Conservation (phyloP, 2,888 invertebrate genomes). For the Exocentrus adspersus region DNA sequence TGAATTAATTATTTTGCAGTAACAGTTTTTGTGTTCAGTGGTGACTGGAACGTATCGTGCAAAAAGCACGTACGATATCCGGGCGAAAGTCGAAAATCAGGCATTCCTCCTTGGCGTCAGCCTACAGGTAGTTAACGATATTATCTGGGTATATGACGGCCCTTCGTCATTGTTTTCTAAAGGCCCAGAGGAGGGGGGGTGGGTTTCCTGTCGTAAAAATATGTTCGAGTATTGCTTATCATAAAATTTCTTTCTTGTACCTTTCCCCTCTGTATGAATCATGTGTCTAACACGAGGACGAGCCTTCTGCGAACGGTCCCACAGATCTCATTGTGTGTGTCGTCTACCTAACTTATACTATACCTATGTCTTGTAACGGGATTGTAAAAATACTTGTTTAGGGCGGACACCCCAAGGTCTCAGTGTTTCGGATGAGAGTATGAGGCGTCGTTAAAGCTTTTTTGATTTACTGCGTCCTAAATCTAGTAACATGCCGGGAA, state of each 20-base stretch:
- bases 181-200: constrained; percentile 31
- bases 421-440: no score
- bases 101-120: constrained; percentile 36
- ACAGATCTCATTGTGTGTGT: not conserved
- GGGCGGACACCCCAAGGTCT: not conserved
- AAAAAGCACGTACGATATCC: not conserved
- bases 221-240: constrained; percentile 36
- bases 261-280: constrained; percentile 15
- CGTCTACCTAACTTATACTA: not conserved
- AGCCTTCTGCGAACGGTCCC: not conserved
- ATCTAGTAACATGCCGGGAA: no score
- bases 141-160: constrained; percentile 41
- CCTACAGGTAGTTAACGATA: constrained; percentile 40
- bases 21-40: no score
- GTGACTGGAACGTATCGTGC: no score
- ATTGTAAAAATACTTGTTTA: not conserved
- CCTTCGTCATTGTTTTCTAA: constrained; percentile 42
- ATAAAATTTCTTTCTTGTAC: constrained; percentile 29
- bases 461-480: no score
- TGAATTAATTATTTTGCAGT: no score
- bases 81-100: constrained; percentile 20
- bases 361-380: not conserved
- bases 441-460: no score
- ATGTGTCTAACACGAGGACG: no score
- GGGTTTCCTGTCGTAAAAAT: constrained; percentile 42